Conservation (phyloP, 1,140 invertebrate species). For the Probaryconus sp. region DNA sequence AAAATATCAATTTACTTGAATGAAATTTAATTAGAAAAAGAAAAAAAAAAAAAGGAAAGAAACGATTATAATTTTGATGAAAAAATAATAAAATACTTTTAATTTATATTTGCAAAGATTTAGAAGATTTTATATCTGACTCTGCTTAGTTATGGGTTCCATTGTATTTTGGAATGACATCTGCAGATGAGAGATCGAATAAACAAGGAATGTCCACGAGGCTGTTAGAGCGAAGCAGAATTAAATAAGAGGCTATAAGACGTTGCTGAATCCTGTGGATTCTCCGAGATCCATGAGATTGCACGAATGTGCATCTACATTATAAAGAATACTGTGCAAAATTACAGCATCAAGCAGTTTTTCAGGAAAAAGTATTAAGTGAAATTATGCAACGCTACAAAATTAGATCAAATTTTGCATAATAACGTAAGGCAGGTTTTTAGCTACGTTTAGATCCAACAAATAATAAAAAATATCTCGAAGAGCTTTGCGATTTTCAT, state of each 20-base stretch:
- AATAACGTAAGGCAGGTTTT: constrained; percentile 29
- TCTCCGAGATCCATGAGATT: constrained; percentile 30
- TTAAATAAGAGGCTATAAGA: constrained; percentile 39
- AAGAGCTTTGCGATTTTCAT: background rate
- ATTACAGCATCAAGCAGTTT: constrained; percentile 23
- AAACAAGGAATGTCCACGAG: constrained; percentile 34
- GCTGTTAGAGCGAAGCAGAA: constrained; percentile 21
- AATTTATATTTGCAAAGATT: too few relatives aligned
- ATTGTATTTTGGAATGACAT: constrained; percentile 16
- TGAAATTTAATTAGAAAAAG: too few relatives aligned
- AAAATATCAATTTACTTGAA: too few relatives aligned
- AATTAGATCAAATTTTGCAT: constrained; percentile 47
- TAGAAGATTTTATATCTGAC: too few relatives aligned
- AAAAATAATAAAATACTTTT: too few relatives aligned
- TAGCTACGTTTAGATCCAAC: constrained; percentile 10
- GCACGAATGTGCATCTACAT: constrained; percentile 9
- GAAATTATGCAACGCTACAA: constrained; percentile 20
- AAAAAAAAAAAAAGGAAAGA: too few relatives aligned
- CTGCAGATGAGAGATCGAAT: constrained; percentile 5
- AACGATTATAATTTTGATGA: too few relatives aligned
- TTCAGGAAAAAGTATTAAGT: constrained; percentile 4
- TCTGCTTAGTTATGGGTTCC: background rate
- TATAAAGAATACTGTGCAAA: constrained; percentile 24
- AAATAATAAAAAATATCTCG: constrained; percentile 10
- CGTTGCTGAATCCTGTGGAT: constrained; percentile 35